A percentile compares a stretch with the other conserved stretches of the same genome.
phyloP scores from a whole-genome alignment of 2,888 invertebrate species.

The Luperina nickerlii region DNA sequence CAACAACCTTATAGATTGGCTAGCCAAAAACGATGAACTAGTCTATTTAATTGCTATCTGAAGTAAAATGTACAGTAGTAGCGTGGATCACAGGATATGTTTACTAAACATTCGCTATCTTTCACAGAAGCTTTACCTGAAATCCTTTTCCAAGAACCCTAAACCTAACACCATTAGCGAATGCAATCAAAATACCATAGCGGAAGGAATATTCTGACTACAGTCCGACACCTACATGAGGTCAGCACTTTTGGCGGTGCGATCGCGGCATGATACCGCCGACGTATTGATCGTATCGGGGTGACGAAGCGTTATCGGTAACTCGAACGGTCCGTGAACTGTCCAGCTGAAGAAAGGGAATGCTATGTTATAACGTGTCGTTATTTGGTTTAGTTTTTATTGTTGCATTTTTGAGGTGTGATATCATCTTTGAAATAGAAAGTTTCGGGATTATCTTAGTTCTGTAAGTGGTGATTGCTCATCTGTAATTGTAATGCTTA shows the following conservation, averaged over 20 bases:
- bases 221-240: slow-evolving; percentile 86
- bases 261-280: slow-evolving; percentile 89
- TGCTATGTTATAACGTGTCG: slow-evolving; percentile 80
- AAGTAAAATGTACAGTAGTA: not conserved
- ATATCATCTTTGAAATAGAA: slow-evolving; percentile 71
- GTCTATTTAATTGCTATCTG: not conserved
- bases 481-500: slow-evolving; percentile 39
- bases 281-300: slow-evolving; percentile 87
- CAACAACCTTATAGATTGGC: not conserved
- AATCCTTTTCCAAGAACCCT: slow-evolving; percentile 39
- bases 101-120: not conserved
- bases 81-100: not conserved
- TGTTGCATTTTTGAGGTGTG: slow-evolving; percentile 68
- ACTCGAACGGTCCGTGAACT: slow-evolving; percentile 84
- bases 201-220: slow-evolving; percentile 79
- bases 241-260: slow-evolving; percentile 86
- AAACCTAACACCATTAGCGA: slow-evolving; percentile 65
- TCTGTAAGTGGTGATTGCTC: slow-evolving; percentile 43
- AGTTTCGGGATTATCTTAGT: slow-evolving; percentile 52
- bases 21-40: not conserved
- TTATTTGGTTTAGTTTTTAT: slow-evolving; percentile 80
- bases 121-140: slow-evolving; percentile 29
- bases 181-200: slow-evolving; percentile 76
- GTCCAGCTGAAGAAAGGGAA: slow-evolving; percentile 83
- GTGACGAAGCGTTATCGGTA: slow-evolving; percentile 86